Base-by-base conservation (phyloP, 2,888 invertebrate genomes). In the Camptogramma bilineatum region DNA sequence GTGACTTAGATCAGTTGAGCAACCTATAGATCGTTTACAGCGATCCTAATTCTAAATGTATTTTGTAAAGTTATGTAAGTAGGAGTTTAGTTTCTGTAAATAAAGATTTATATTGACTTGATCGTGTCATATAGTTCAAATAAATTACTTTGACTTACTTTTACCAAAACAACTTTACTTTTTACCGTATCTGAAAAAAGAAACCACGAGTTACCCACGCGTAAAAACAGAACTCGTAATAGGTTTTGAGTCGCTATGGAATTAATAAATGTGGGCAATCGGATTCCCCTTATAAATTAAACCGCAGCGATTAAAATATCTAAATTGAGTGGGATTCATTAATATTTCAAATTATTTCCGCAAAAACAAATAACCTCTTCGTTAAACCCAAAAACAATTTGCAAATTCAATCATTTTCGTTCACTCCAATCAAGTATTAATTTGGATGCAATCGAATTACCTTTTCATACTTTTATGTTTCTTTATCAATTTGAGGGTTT, bases 331-430 rank as follows among this genome's bases (percentile, higher is more conserved):
- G 2, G 17, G 7, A 44, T 44, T 44, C 44, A 39, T 31, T 48
- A 34, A 50, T 48, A 47, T 55, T 31, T 46, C 4, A 10, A 56
- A 39, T 1, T 39, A 28, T 24, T n/a, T 21, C 21, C 50, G 24
- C 57, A 28, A 47, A 54, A 56, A 51, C 51, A 48, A 59, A 60
- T 39, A 54, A 19, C 13, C 39, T 24, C 48, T 53, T 39, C 48
- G 24, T 21, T 39, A 55, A 62, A 44, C 44, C 61, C 39, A 18
- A 44, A 50, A 62, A 48, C 61, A 44, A 62, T 55, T 54, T 44
- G 42, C 13, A 44, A 55, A 55, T 44, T 61, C 61, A 61, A 61
- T 54, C 50, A 61, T 50, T 61, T 54, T 31, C 7, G 60, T 53
- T 34, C 60, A 60, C 47, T 39, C 39, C 60, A 60, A 60, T 60